These are phyloP conservation scores for human (Homo sapiens) DNA, from an alignment of 2,113 vertebrate species.

Conservation along the genomic window DNA sequence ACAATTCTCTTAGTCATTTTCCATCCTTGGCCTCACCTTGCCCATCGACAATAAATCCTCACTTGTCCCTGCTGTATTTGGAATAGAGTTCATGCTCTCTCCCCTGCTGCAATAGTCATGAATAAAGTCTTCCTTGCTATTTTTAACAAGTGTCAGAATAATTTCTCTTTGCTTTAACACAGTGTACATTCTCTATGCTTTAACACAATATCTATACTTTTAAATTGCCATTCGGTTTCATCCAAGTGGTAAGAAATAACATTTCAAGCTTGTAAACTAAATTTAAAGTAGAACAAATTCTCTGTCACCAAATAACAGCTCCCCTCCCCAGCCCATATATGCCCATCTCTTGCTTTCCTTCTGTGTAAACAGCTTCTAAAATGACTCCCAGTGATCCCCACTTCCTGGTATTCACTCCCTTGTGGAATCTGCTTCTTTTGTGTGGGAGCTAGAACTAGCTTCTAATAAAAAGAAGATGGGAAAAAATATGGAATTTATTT, in stretches of 20 bases:
- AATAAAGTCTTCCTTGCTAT: neutral
- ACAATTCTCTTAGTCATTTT: neutral
- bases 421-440: neutral
- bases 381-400: neutral
- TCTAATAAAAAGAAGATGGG: neutral
- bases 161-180: neutral
- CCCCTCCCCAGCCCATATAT: neutral
- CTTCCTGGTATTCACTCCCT: neutral
- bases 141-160: neutral
- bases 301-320: neutral
- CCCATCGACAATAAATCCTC: neutral
- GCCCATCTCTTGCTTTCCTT: neutral
- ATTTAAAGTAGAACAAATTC: neutral
- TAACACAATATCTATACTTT: neutral
- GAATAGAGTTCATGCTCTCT: neutral
- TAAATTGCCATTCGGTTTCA: neutral
- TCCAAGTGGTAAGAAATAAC: neutral
- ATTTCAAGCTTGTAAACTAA: neutral
- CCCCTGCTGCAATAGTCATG: neutral
- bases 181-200: too few relatives aligned
- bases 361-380: neutral
- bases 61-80: neutral
- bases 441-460: neutral
- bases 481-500: neutral
- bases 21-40: fast-evolving